Conservation (phyloP, 2,113 vertebrate species). For the Triplophysa tibetana region DNA sequence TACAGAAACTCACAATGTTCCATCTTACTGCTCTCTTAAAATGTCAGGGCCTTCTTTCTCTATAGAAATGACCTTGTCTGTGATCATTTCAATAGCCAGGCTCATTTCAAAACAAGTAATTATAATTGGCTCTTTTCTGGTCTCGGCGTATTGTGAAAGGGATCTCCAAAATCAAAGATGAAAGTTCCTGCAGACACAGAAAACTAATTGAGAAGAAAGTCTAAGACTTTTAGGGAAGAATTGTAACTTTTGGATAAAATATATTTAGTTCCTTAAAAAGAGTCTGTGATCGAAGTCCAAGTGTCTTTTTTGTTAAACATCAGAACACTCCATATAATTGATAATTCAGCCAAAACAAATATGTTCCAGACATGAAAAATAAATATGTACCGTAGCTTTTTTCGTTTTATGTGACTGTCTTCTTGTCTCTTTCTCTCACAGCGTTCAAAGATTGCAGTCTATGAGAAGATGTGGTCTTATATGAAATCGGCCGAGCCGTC, state of each 20-base stretch:
- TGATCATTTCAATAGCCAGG: neutral
- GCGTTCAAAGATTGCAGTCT: constrained; percentile 98
- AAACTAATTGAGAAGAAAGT: neutral
- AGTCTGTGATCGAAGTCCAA: no score
- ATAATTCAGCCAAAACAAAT: no score
- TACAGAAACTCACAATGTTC: neutral
- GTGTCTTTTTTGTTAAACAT: no score
- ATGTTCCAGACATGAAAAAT: no score
- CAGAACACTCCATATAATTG: no score
- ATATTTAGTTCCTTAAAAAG: no score
- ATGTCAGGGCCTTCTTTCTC: neutral
- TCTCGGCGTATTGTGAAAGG: neutral
- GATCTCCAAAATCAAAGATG: neutral
- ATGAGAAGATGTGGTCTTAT: constrained; percentile 99
- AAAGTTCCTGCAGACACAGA: neutral
- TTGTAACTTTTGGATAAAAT: neutral
- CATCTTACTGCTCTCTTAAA: neutral
- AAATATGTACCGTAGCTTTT: neutral
- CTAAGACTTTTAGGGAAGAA: neutral
- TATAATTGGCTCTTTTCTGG: neutral
- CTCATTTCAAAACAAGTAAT: neutral
- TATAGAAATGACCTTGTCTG: neutral
- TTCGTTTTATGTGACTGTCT: constrained; percentile 3
- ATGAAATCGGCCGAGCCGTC: constrained; percentile 99
- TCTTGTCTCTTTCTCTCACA: constrained; percentile 56